These are phyloP conservation scores for Archips xylosteana DNA, from an alignment of 2,888 invertebrate species.

Conservation along the genomic window DNA sequence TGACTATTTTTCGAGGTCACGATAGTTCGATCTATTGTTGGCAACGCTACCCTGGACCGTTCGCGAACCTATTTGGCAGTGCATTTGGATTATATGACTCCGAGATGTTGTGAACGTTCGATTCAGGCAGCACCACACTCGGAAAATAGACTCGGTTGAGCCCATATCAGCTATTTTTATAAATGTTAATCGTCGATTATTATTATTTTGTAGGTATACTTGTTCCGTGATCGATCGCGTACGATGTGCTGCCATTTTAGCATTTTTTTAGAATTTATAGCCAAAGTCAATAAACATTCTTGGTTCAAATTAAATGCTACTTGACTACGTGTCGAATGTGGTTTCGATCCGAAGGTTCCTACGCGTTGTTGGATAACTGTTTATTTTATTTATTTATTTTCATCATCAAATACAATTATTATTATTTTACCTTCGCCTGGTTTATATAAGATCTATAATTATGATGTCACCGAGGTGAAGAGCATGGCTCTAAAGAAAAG, in stretches of 20 bases:
- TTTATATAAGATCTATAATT: neutral
- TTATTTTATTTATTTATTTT: neutral
- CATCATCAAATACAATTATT: neutral
- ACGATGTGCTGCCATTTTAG: neutral
- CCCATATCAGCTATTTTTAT: conserved; percentile 39
- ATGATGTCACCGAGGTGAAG: neutral
- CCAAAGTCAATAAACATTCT: neutral
- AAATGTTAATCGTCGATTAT: conserved; percentile 28
- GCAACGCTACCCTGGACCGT: too few species aligned
- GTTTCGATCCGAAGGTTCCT: neutral
- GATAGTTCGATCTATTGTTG: too few species aligned
- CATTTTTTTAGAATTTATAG: neutral
- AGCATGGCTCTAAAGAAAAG: neutral
- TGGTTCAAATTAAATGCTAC: neutral
- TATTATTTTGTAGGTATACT: conserved; percentile 15
- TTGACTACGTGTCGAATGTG: neutral
- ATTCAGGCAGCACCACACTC: conserved; percentile 13
- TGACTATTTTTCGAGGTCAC: too few species aligned
- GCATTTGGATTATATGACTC: conserved; percentile 4
- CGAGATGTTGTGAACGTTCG: neutral
- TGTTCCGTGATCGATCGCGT: neutral
- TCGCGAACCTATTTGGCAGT: conserved; percentile 3
- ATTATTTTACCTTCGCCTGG: neutral
- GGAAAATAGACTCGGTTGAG: neutral
- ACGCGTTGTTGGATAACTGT: neutral